Conservation (phyloP, 2,888 invertebrate species). For the Magallana nippona region DNA sequence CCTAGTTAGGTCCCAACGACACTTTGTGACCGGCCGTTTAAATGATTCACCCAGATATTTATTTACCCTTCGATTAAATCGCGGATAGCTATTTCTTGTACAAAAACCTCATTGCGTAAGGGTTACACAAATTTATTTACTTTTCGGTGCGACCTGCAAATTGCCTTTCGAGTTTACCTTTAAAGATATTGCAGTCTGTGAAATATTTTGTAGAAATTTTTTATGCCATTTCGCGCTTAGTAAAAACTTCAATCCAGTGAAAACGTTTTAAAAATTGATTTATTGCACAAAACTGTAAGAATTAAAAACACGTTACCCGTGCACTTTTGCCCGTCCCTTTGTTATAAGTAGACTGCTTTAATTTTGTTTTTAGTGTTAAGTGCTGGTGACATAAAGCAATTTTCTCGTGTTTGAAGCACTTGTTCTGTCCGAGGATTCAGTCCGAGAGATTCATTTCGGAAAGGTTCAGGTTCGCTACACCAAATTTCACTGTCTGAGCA, state of each 20-base stretch:
- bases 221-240: background rate
- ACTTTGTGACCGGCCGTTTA: background rate
- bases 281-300: conserved; percentile 20
- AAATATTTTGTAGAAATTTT: background rate
- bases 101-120: conserved; percentile 13
- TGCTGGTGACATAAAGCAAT: background rate
- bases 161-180: conserved; percentile 25
- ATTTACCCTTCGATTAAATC: conserved; percentile 25
- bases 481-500: conserved; percentile 67
- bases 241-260: conserved; percentile 5
- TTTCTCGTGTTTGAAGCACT: background rate
- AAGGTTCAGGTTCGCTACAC: conserved; percentile 53
- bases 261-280: background rate
- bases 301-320: background rate
- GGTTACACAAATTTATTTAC: conserved; percentile 33
- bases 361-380: background rate
- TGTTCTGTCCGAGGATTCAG: background rate
- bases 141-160: conserved; percentile 27
- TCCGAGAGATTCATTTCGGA: conserved; percentile 21
- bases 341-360: conserved; percentile 1
- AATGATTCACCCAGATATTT: conserved; percentile 30
- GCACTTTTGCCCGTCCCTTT: background rate
- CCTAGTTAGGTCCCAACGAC: background rate
- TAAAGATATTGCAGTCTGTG: conserved; percentile 13
- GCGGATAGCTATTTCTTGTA: conserved; percentile 32